Evolutionary conservation across 2,888 invertebrate genomes (phyloP), one percentile per base, ranked within the genome.

Genomic region (Cremastobaeus sp.): DNA sequence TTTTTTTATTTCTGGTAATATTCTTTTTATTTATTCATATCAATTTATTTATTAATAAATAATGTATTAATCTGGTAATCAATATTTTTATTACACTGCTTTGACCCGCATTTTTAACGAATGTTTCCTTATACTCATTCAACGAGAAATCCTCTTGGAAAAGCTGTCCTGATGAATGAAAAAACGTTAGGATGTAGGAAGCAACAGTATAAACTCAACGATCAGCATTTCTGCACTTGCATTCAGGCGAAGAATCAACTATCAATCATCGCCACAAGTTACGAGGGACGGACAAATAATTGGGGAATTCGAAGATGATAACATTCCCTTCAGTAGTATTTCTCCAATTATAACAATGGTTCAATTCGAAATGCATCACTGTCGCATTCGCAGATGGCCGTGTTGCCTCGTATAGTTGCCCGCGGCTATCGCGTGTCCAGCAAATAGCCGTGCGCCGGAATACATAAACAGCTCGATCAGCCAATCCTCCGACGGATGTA

Each of bases 391-490:
- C 66, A 72, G 60, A 52, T 60, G 72, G 39, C 55, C 64, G 43
- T 30, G 39, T 64, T 52, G 30, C 35, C 35, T 59, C 34, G 54
- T 66, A 45, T n/a, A n/a, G 59, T 65, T 48, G 60, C 69, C 68
- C 25, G 52, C 62, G 41, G 64, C 76, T 55, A 69, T 72, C 65
- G 76, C 70, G 78, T 78, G 81, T 81, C 81, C 81, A 79, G 82
- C 82, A 82, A 85, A 84, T 84, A 84, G 81, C 79, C 82, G 78
- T 82, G 73, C 82, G 79, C 79, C 79, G 81, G 80, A 83, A 83
- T 84, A 81, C 83, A 79, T 85, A 83, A 84, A 84, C 82, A 84
- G 79, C 64, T 74, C 50, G 77, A 81, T 79, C 81, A 79, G 79
- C 79, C 83, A 84, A 83, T 83, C 79, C 81, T 77, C 76, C 76